Conservation (phyloP, 2,797 vertebrate species). For the Catostomus latipinnis region DNA sequence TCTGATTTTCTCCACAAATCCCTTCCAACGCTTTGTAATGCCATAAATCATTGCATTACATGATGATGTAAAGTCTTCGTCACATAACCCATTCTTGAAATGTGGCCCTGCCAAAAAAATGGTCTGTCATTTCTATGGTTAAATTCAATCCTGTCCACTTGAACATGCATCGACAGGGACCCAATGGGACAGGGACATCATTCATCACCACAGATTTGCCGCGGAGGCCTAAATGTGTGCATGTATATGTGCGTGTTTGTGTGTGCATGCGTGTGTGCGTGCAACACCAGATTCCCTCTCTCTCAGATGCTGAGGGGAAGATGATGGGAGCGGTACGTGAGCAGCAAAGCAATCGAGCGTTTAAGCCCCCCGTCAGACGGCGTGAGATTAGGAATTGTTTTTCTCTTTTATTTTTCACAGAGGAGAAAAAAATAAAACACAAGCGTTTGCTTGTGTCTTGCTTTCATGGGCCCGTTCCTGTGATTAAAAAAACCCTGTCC, state of each 20-base stretch:
- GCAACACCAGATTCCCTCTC: constrained; percentile 79
- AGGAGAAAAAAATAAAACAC: constrained; percentile 60
- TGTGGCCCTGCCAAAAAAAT: constrained; percentile 75
- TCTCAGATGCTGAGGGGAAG: constrained; percentile 75
- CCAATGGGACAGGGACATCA: constrained; percentile 76
- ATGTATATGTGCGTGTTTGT: constrained; percentile 38
- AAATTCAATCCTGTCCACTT: constrained; percentile 84
- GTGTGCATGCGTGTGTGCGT: constrained; percentile 65
- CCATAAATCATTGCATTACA: constrained; percentile 73
- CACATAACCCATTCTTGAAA: constrained; percentile 76
- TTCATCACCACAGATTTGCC: constrained; percentile 74
- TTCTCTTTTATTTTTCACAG: constrained; percentile 69
- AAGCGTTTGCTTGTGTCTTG: constrained; percentile 68
- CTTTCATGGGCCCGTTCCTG: constrained; percentile 44
- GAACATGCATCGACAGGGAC: constrained; percentile 83
- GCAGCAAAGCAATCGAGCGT: constrained; percentile 83
- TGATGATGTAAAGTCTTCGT: constrained; percentile 59
- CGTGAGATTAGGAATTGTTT: constrained; percentile 78
- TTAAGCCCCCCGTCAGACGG: constrained; percentile 82
- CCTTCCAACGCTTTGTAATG: constrained; percentile 41
- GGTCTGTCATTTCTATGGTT: constrained; percentile 85
- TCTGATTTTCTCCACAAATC: constrained; percentile 46
- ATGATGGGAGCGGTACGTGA: constrained; percentile 83
- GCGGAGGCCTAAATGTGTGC: constrained; percentile 23
- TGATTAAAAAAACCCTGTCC: constrained; percentile 43